Conservation (phyloP, 2,888 invertebrate genomes). For the Timema podura region DNA sequence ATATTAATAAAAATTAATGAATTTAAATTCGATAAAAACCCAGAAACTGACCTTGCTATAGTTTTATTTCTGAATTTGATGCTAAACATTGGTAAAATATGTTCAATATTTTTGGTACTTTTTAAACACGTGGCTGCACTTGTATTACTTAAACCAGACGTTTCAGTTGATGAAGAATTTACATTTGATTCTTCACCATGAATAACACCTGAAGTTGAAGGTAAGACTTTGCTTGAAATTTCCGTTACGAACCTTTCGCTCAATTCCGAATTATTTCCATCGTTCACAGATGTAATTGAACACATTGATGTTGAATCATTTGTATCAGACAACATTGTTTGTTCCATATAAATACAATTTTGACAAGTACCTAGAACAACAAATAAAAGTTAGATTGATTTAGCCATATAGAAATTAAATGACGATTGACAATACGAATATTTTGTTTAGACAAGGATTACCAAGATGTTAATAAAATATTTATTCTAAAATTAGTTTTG, state of each 20-base stretch:
- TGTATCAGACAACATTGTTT: not conserved
- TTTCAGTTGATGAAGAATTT: not conserved
- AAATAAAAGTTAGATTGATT: too few species aligned
- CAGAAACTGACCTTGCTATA: slow-evolving; percentile 36
- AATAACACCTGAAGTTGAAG: not conserved
- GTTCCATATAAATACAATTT: too few species aligned
- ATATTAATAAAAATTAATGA: too few species aligned
- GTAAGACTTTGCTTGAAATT: slow-evolving; percentile 5
- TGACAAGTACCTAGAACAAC: too few species aligned
- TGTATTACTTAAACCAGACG: too few species aligned
- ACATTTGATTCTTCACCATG: slow-evolving; percentile 4
- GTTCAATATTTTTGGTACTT: not conserved
- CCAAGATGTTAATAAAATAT: too few species aligned
- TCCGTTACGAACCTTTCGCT: slow-evolving; percentile 19
- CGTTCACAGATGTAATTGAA: slow-evolving; percentile 16
- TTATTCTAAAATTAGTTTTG: too few species aligned
- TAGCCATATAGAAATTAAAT: too few species aligned
- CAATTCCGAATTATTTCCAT: slow-evolving; percentile 20
- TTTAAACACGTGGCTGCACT: too few species aligned
- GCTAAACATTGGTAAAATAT: slow-evolving; percentile 38
- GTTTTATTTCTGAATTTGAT: slow-evolving; percentile 41
- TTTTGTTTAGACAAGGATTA: too few species aligned
- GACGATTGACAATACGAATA: too few species aligned
- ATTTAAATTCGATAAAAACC: too few species aligned
- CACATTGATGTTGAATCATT: slow-evolving; percentile 21